Evolutionary conservation across 2,797 vertebrate species (phyloP), one percentile per base, ranked within the genome.

Genomic region (Scarus forsteni): DNA sequence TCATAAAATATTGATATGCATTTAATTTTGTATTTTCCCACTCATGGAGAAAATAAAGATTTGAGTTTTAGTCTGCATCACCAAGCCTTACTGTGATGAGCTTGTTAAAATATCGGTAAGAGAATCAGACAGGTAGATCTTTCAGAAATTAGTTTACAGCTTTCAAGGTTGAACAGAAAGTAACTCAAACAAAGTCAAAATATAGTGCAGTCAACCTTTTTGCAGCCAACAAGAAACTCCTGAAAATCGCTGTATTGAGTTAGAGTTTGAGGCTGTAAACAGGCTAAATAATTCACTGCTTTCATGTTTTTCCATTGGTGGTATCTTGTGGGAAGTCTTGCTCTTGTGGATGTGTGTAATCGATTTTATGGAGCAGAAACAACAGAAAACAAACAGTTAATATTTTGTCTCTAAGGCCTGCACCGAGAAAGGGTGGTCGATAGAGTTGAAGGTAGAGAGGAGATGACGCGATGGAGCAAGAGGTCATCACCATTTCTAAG

Each of bases 291-390:
- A 36, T 13, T 53, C 35, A 36, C 18, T 1, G 0, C 59, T 46
- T 57, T 60, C 11, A 45, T 53, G 18, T 44, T 54, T 54, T 49
- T 16, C 14, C 50, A 44, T 8, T 7, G 60, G 9, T 27, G 8
- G 56, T 18, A 46, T 42, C 18, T 46, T 27, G 16, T 58, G 8
- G 40, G 27, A 12, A 61, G 42, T 40, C 27, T 55, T 64, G 9
- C 18, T 54, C 42, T 58, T 40, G n/a, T 50, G 38, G 27, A 18
- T 39, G 13, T n/a, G 38, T 72, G 35, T 54, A 16, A 43, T 50
- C 43, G 14, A 57, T 59, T 38, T 50, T 12, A 13, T 50, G 39
- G 49, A 44, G 51, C 34, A 6, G 8, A n/a, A 60, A 42, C 43
- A 42, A 43, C 18, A 60, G 16, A 52, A 67, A 56, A 19, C 15